Evolutionary conservation across 1,140 invertebrate species (phyloP).

Genomic region (Sitobion miscanthi): DNA sequence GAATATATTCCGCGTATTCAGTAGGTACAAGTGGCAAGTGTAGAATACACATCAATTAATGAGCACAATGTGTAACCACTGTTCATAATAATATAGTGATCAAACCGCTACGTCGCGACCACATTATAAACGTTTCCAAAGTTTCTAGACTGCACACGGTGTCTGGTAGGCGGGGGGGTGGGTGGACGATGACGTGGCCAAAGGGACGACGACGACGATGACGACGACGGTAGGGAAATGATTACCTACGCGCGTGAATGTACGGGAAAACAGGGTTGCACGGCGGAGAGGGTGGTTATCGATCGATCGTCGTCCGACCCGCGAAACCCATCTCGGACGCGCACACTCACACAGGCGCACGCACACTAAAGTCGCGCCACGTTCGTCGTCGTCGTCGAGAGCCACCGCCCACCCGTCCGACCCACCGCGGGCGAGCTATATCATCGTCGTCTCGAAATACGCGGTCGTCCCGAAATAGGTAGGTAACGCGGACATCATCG

Average conservation of each 20-base stretch:
- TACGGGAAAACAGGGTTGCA: background rate
- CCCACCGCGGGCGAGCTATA: background rate
- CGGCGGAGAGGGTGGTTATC: background rate
- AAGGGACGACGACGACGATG: background rate
- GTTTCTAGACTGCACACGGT: background rate
- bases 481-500: background rate
- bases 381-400: background rate
- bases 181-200: constrained; percentile 13
- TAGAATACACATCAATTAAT: background rate
- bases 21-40: background rate
- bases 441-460: background rate
- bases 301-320: background rate
- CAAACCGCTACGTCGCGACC: background rate
- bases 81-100: background rate
- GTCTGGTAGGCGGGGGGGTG: background rate
- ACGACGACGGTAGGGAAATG: background rate
- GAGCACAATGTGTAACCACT: background rate
- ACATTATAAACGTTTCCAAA: background rate
- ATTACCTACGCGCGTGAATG: background rate
- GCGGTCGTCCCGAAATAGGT: constrained; percentile 5
- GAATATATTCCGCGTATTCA: background rate
- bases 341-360: background rate
- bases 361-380: background rate
- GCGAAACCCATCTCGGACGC: background rate
- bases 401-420: too few species aligned